A percentile compares a stretch with the other conserved stretches of the same genome.
These are phyloP conservation scores for Lethocerus indicus DNA, from an alignment of 1,140 invertebrate genomes.

Conservation along the genomic window DNA sequence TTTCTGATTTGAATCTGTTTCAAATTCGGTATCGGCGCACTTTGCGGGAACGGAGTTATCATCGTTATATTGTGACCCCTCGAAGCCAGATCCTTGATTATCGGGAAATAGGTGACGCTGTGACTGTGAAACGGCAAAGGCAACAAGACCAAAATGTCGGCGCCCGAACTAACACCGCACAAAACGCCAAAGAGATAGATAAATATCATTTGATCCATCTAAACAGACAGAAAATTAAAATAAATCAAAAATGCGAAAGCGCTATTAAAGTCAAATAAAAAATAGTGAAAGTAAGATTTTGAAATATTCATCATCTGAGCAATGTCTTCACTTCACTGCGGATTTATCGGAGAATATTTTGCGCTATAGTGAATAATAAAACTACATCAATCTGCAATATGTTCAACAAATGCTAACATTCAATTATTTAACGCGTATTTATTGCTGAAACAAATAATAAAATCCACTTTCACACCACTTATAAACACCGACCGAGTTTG, in stretches of 20 bases:
- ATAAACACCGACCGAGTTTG: too few relatives aligned
- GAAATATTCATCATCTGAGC: too few relatives aligned
- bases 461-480: too few relatives aligned
- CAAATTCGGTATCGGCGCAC: not conserved
- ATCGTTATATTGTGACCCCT: conserved; percentile 10
- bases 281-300: too few relatives aligned
- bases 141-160: conserved; percentile 6
- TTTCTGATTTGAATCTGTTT: not conserved
- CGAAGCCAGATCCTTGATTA: conserved; percentile 3
- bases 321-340: not conserved
- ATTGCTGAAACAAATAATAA: too few relatives aligned
- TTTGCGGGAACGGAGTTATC: conserved; percentile 1
- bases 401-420: too few relatives aligned
- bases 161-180: not conserved
- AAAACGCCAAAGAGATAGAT: not conserved
- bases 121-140: conserved; percentile 6
- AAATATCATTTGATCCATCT: not conserved
- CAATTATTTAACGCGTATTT: too few relatives aligned
- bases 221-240: not conserved
- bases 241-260: too few relatives aligned
- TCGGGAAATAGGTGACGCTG: conserved; percentile 1
- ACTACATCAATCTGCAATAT: too few relatives aligned
- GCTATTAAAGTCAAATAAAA: too few relatives aligned
- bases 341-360: too few relatives aligned
- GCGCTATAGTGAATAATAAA: too few relatives aligned